Evolutionary conservation across 2,113 vertebrate species (phyloP).

Genomic region (Aptenodytes patagonicus): DNA sequence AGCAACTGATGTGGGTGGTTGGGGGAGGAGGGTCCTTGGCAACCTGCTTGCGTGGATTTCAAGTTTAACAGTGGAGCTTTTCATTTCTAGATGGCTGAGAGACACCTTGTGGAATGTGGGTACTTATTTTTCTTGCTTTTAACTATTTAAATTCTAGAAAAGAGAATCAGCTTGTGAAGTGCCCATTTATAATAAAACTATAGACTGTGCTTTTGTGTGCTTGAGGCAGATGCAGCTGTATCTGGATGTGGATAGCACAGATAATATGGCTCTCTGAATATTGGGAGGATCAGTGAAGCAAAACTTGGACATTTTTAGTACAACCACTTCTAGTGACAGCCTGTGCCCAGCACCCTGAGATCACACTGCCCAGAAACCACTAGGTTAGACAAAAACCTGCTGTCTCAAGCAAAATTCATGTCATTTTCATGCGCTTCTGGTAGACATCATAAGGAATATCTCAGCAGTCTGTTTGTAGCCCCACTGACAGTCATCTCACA

Average conservation of each 20-base stretch:
- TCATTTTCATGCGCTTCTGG: not conserved
- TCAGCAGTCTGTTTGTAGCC: not conserved
- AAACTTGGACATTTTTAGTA: not conserved
- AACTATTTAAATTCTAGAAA: not conserved
- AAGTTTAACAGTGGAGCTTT: not conserved
- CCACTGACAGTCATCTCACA: not conserved
- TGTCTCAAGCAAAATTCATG: not conserved
- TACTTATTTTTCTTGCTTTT: not conserved
- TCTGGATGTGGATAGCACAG: not conserved
- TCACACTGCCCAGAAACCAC: not conserved
- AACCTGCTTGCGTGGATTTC: not conserved
- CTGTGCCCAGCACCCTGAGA: not conserved
- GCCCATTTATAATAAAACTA: not conserved
- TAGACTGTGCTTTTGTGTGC: not conserved
- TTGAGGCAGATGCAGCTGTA: not conserved
- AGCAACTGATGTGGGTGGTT: not conserved
- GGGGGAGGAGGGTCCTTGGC: not conserved
- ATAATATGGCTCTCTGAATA: not conserved
- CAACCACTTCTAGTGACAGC: not conserved
- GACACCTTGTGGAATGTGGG: slow-evolving; percentile 10
- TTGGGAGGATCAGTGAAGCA: not conserved
- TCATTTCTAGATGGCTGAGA: slow-evolving; percentile 13
- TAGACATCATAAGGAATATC: not conserved
- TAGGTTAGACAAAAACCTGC: not conserved
- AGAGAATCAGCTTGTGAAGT: not conserved